Evolutionary conservation across 2,797 vertebrate genomes (phyloP).

Genomic region (Diglossa cyanea): DNA sequence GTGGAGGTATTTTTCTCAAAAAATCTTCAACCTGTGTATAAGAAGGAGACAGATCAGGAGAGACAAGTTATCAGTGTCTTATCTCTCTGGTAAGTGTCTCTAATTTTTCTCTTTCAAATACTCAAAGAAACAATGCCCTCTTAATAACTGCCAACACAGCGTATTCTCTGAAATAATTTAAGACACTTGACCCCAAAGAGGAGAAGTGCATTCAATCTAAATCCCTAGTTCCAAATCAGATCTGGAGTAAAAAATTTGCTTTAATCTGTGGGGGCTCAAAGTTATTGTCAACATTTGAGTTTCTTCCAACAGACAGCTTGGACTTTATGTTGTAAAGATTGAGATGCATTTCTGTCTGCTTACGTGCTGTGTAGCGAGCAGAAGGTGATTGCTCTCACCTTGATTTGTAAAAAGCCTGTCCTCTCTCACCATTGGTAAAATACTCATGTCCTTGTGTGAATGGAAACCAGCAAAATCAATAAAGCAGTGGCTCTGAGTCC

Average conservation of each 20-base stretch:
- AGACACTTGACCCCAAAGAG: neutral
- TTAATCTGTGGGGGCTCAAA: neutral
- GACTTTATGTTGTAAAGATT: neutral
- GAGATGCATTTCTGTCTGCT: neutral
- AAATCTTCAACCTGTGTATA: constrained; percentile 81
- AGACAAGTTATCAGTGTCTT: neutral
- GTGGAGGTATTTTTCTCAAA: constrained; percentile 80
- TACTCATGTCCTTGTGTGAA: neutral
- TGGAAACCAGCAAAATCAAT: neutral
- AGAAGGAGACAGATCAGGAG: neutral
- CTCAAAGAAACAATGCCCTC: neutral
- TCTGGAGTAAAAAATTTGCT: neutral
- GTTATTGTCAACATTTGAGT: neutral
- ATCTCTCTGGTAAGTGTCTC: neutral
- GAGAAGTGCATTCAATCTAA: neutral
- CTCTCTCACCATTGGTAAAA: neutral
- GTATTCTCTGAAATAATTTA: neutral
- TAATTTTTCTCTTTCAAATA: neutral
- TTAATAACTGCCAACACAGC: neutral
- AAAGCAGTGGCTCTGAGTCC: neutral
- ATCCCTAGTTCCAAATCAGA: neutral
- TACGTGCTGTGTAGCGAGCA: neutral
- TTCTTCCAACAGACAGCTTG: constrained; percentile 8
- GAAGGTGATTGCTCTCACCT: neutral
- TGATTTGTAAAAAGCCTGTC: neutral